Base-by-base conservation (phyloP, 2,888 invertebrate species). In the Dysmachus trigonus region DNA sequence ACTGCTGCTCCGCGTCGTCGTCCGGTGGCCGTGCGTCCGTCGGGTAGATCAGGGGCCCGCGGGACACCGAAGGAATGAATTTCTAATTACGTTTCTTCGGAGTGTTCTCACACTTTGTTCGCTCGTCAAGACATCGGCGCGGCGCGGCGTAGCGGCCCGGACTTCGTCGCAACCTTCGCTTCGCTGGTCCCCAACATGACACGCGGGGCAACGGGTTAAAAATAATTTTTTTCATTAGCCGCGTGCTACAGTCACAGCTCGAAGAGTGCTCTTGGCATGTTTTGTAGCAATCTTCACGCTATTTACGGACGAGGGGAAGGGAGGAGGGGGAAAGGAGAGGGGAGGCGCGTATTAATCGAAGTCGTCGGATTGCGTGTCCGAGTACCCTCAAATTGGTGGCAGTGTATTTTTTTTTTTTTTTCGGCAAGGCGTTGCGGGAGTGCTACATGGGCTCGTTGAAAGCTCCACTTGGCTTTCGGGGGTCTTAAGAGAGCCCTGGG, bases 281-380 rank as follows among this genome's bases (percentile, higher is more conserved):
- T 81, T 81, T 81, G 81, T 33, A 81, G 81, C 81, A 81, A 81
- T 81, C 62, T 81, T 81, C 81, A 81, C 81, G 81, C 81, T 81
- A 81, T 62, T 81, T 81, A 81, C 81, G 30, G 81, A 18, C 15
- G 18, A 18, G 7, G 30, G 35, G 53, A 35, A 10, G 81, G 33
- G 6, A 3, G 15, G 10, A 3, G 38, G 31, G 31, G 51, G 33
- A 31, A 62, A 30, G 53, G 62, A 53, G 81, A 31, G 81, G 30
- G 53, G 62, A 53, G 81, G 33, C 18, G 81, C 81, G 53, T 33
- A 33, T 62, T 62, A 81, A 81, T 81, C 81, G 81, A 81, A 81
- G 51, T 53, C 62, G 62, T 62, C 53, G 81, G 62, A 81, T 81
- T 81, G 81, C 81, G 81, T 81, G 81, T 81, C 62, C 53, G 53